Conservation (phyloP, 2,888 invertebrate genomes). For the Agrotis exclamationis region DNA sequence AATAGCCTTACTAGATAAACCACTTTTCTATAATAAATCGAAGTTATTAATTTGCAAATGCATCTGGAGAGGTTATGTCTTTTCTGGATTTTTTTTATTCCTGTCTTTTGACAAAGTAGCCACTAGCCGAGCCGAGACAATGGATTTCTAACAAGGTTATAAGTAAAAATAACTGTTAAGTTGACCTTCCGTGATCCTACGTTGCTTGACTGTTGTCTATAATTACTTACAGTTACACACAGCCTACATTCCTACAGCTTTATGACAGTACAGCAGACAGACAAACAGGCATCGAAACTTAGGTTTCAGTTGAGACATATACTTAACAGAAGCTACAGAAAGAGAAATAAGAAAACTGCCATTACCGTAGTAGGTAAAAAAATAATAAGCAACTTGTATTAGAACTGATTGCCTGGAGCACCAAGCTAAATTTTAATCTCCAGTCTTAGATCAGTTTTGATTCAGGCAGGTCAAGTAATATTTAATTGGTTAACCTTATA, state of each 20-base stretch:
- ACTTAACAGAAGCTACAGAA: background rate
- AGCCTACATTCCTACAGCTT: background rate
- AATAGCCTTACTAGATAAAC: no score
- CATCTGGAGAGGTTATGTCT: background rate
- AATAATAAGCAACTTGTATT: background rate
- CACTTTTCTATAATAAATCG: background rate
- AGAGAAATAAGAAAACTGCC: background rate
- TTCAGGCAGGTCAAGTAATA: background rate
- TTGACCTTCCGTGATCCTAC: slow-evolving; percentile 12
- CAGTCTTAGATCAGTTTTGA: background rate
- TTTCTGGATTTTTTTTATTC: background rate
- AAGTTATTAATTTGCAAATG: background rate
- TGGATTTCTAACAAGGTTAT: background rate
- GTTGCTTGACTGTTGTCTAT: background rate
- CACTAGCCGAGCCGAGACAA: background rate
- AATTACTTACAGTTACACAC: slow-evolving; percentile 22
- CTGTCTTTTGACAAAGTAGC: background rate
- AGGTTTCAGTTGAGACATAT: background rate
- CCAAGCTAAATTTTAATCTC: background rate
- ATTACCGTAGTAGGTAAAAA: background rate
- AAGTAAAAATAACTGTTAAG: slow-evolving; percentile 14
- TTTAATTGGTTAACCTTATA: slow-evolving; percentile 2
- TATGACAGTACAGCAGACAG: background rate
- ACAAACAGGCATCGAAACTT: background rate
- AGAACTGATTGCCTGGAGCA: background rate